phyloP scores from a whole-genome alignment of 2,113 vertebrate genomes.

The Dendropsophus ebraccatus region DNA sequence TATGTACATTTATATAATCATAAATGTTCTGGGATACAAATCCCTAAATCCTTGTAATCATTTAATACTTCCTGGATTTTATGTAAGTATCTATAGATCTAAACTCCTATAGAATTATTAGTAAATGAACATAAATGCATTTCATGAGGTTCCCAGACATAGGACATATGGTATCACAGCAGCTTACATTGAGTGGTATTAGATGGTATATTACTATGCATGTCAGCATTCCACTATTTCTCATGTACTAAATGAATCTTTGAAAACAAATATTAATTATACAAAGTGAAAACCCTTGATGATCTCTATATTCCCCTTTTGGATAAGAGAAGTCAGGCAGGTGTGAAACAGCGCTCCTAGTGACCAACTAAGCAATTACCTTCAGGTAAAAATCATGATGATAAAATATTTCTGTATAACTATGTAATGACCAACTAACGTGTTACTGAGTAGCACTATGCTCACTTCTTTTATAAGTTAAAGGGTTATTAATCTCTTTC shows the following conservation, averaged over 20 bases:
- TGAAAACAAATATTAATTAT: neutral
- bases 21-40: no score
- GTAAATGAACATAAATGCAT: conserved; percentile 1
- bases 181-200: neutral
- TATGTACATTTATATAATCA: neutral
- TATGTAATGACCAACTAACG: no score
- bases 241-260: neutral
- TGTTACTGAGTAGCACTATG: no score
- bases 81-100: neutral
- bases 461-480: no score
- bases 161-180: conserved; percentile 7
- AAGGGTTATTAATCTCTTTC: no score
- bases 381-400: neutral
- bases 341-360: neutral
- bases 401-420: no score
- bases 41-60: neutral
- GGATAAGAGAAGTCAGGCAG: neutral
- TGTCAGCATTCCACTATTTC: neutral
- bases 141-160: neutral
- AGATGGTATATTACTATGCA: neutral
- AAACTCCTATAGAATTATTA: neutral
- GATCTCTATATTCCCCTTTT: neutral
- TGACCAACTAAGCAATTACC: neutral
- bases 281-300: neutral
- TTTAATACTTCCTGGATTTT: neutral